phyloP scores from a whole-genome alignment of 2,797 vertebrate genomes.

The Paramormyrops hopkinsi region DNA sequence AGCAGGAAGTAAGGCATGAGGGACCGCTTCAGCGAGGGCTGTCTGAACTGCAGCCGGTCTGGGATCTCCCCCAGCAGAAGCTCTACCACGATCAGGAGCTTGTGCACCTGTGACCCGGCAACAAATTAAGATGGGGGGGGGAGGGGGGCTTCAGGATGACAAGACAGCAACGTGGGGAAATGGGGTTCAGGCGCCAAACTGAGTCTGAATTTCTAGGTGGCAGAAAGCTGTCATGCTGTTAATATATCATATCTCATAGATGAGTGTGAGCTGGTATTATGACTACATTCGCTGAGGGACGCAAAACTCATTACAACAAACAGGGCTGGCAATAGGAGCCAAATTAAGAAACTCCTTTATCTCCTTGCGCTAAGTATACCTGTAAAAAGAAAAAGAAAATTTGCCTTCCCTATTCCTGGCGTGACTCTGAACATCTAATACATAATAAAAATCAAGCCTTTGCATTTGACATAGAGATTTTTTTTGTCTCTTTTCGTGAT shows the following conservation, averaged over 20 bases:
- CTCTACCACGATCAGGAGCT: constrained; percentile 93
- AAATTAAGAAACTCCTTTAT: neutral
- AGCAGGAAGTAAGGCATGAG: constrained; percentile 97
- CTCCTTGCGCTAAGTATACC: neutral
- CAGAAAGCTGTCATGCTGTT: neutral
- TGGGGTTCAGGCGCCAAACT: neutral
- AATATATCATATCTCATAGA: neutral
- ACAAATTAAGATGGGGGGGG: neutral
- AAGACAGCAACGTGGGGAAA: neutral
- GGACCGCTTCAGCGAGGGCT: constrained; percentile 90
- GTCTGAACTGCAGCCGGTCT: constrained; percentile 89
- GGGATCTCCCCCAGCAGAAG: constrained; percentile 90
- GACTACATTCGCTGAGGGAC: neutral
- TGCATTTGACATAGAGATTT: neutral
- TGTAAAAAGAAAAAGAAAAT: neutral
- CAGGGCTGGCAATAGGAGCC: neutral
- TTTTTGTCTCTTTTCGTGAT: neutral
- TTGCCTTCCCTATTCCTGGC: neutral
- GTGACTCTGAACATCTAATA: neutral
- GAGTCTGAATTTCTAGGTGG: neutral
- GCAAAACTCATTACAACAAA: neutral
- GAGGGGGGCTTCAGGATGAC: neutral
- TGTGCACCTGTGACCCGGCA: constrained; percentile 76
- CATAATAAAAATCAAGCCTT: neutral
- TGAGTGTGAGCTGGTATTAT: neutral